Conservation (phyloP, 2,797 vertebrate genomes). For the Netta rufina region DNA sequence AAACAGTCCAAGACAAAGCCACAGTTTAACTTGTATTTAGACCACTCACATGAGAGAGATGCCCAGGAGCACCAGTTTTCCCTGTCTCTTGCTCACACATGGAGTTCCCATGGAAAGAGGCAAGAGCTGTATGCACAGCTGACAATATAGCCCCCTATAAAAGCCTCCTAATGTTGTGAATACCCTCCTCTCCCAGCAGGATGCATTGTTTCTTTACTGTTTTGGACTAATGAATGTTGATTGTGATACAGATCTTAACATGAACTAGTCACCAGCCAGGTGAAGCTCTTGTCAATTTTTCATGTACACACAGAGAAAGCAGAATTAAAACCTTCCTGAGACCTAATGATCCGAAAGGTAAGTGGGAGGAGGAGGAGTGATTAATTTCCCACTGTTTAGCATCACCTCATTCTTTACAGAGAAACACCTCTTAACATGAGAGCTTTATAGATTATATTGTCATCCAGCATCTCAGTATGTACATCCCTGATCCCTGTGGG, state of each 20-base stretch:
- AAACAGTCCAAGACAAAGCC: background rate
- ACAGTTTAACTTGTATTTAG: background rate
- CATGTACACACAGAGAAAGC: background rate
- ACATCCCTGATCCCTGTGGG: background rate
- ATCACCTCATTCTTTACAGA: constrained; percentile 34
- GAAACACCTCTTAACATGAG: constrained; percentile 6
- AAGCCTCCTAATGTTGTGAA: background rate
- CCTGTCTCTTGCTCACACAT: background rate
- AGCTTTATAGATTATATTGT: constrained; percentile 51
- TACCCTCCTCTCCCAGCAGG: background rate
- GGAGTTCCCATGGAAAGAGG: background rate
- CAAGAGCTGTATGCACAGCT: background rate
- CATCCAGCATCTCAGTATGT: background rate
- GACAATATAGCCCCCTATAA: background rate
- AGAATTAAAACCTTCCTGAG: constrained; percentile 53
- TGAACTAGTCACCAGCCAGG: background rate
- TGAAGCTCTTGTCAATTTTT: constrained; percentile 18
- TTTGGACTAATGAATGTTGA: constrained; percentile 8
- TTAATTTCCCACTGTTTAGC: constrained; percentile 50
- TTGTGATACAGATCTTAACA: constrained; percentile 5
- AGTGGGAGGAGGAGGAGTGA: constrained; percentile 40
- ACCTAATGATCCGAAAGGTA: constrained; percentile 40
- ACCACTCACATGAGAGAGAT: background rate
- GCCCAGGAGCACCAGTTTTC: background rate
- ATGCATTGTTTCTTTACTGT: background rate